Evolutionary conservation across 2,797 vertebrate genomes (phyloP).

Genomic region (Sebastes miniatus): DNA sequence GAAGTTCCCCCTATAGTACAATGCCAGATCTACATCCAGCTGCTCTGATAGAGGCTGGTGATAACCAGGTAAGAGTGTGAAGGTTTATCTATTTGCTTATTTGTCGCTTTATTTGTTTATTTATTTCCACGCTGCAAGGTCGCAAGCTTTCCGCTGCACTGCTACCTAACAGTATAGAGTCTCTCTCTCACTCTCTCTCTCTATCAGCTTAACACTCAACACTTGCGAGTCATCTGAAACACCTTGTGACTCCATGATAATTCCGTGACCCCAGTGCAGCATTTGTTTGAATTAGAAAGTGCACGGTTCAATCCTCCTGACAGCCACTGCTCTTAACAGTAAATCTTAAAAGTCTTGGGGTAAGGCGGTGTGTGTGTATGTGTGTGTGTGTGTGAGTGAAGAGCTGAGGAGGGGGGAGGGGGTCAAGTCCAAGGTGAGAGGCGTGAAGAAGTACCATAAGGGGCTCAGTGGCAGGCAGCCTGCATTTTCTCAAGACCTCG

Average conservation of each 20-base stretch:
- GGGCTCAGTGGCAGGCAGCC: conserved; percentile 67
- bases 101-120: conserved; percentile 62
- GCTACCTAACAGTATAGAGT: conserved; percentile 1
- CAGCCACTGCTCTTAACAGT: conserved; percentile 76
- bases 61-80: conserved; percentile 48
- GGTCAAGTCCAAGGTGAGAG: conserved; percentile 83
- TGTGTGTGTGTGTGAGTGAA: conserved; percentile 21
- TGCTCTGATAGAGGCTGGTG: conserved; percentile 48
- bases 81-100: conserved; percentile 66
- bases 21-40: conserved; percentile 52
- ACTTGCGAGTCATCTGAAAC: conserved; percentile 80
- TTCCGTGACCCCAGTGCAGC: conserved; percentile 67
- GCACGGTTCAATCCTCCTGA: conserved; percentile 79
- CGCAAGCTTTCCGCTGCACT: conserved; percentile 20
- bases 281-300: conserved; percentile 87
- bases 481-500: conserved; percentile 71
- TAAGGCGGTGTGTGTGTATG: conserved; percentile 33
- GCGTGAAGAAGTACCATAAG: conserved; percentile 79
- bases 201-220: conserved; percentile 74
- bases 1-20: conserved; percentile 43
- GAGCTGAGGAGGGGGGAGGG: neutral
- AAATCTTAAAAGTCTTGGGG: conserved; percentile 71
- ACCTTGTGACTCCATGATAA: conserved; percentile 79
- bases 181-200: conserved; percentile 15
- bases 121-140: conserved; percentile 45